These are phyloP conservation scores for Drosophila tripunctata DNA, from an alignment of 2,888 invertebrate species.

Conservation along the genomic window DNA sequence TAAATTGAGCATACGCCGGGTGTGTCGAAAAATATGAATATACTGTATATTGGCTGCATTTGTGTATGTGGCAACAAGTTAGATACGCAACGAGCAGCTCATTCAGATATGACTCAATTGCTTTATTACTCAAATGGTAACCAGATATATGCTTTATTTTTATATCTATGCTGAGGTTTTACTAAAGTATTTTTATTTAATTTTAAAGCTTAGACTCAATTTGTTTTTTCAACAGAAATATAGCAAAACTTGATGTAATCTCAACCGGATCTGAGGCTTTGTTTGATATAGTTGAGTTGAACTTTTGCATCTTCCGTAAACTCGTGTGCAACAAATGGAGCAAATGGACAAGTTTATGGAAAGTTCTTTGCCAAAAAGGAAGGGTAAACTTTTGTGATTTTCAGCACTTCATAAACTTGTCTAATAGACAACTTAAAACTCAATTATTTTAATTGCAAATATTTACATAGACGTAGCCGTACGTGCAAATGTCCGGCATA, in stretches of 20 bases:
- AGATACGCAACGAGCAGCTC: background rate
- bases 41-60: background rate
- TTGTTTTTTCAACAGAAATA: too few species aligned
- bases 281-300: background rate
- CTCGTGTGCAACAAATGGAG: slow-evolving; percentile 8
- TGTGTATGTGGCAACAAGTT: background rate
- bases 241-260: background rate
- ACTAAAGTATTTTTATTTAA: too few species aligned
- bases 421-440: slow-evolving; percentile 47
- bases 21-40: background rate
- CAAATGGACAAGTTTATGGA: slow-evolving; percentile 3
- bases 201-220: background rate
- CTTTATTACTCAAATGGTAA: background rate
- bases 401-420: slow-evolving; percentile 25
- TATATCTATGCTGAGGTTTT: too few species aligned
- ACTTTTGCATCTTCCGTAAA: slow-evolving; percentile 1
- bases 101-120: background rate
- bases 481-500: background rate
- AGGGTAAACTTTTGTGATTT: slow-evolving; percentile 33
- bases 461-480: slow-evolving; percentile 33
- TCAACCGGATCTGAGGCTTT: background rate
- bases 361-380: slow-evolving; percentile 11
- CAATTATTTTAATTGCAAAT: slow-evolving; percentile 61
- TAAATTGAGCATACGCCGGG: slow-evolving; percentile 1
- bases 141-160: slow-evolving; percentile 1